phyloP scores from a whole-genome alignment of 2,888 invertebrate genomes.

The Calameuta pallipes region DNA sequence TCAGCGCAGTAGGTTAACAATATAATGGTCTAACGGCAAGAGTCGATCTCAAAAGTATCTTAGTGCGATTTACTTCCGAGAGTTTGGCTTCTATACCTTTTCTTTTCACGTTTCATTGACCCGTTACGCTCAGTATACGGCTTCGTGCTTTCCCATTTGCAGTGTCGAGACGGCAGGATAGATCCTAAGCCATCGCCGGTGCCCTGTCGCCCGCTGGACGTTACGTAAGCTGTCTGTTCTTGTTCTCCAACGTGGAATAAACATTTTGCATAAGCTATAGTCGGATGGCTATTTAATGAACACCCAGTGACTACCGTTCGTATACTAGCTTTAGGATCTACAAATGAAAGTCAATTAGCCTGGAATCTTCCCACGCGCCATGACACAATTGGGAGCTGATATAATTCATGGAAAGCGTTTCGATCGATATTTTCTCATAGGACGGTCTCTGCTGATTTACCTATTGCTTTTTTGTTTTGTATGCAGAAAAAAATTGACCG shows the following conservation, averaged over 20 bases:
- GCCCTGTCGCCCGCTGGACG: background rate
- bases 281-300: background rate
- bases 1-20: background rate
- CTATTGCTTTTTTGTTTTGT: background rate
- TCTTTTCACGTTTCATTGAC: constrained; percentile 41
- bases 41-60: constrained; percentile 8
- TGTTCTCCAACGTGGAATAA: background rate
- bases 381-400: background rate
- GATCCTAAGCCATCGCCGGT: background rate
- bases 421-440: background rate
- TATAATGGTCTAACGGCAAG: constrained; percentile 4
- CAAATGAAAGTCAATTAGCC: background rate
- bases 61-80: constrained; percentile 33
- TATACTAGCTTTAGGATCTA: background rate
- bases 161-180: background rate
- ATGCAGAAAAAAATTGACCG: too few species aligned
- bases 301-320: background rate
- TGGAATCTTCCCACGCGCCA: background rate
- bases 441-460: background rate
- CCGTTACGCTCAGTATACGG: constrained; percentile 32
- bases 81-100: constrained; percentile 29
- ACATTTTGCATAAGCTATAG: background rate
- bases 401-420: background rate
- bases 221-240: background rate
- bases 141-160: constrained; percentile 33